Percentiles rank a stretch among this genome's conserved stretches.
phyloP scores from a whole-genome alignment of 2,113 vertebrate genomes.

The Lanius collurio region DNA sequence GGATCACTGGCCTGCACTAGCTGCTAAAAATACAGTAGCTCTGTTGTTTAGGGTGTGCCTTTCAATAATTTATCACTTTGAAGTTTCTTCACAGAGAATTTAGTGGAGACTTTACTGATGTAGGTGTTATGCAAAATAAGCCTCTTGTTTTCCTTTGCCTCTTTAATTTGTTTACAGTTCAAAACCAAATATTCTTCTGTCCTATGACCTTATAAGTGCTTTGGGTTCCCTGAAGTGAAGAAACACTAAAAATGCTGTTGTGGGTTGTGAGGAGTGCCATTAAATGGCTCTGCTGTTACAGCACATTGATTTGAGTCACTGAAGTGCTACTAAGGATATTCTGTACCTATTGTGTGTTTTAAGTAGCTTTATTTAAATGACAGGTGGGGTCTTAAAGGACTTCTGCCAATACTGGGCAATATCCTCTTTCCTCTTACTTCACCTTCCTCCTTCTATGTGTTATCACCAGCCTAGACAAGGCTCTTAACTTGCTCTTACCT shows the following conservation, averaged over 20 bases:
- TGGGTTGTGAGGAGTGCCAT: background rate
- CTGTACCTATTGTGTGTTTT: background rate
- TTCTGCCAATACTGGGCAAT: background rate
- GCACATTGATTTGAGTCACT: background rate
- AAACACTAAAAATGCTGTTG: background rate
- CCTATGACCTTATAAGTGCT: background rate
- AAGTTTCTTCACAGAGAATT: background rate
- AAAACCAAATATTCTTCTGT: background rate
- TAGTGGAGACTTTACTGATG: background rate
- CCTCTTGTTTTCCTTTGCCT: background rate
- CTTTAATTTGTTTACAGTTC: background rate
- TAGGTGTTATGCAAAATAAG: background rate
- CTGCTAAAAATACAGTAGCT: background rate
- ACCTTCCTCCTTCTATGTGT: background rate
- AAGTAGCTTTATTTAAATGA: background rate
- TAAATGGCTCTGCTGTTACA: background rate
- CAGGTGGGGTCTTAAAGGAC: background rate
- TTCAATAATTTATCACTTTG: background rate
- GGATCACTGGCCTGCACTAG: background rate
- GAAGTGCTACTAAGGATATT: background rate
- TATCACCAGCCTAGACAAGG: background rate
- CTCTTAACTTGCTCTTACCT: background rate
- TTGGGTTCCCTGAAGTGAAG: background rate
- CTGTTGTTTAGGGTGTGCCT: background rate
- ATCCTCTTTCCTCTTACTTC: background rate